Evolutionary conservation across 1,140 invertebrate genomes (phyloP), one percentile per base, ranked within the genome.

Genomic region (Rhizoglyphus robini): DNA sequence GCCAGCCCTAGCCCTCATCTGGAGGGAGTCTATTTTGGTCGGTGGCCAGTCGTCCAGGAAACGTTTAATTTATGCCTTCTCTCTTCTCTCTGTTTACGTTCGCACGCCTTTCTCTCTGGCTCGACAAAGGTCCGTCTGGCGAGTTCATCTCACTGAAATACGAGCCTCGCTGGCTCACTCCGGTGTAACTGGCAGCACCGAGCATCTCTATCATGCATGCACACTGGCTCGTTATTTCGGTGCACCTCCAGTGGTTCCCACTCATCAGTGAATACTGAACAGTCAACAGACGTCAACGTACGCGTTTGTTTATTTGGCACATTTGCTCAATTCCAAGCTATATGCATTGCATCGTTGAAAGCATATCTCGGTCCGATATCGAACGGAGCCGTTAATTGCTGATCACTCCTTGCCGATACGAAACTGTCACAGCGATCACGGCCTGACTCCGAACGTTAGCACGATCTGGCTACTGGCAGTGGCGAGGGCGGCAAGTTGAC

Each of bases 251-350:
- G n/a, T n/a, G n/a, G n/a, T n/a, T n/a, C n/a, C n/a, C n/a, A n/a
- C n/a, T n/a, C n/a, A n/a, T n/a, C n/a, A n/a, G n/a, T n/a, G n/a
- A n/a, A n/a, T n/a, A n/a, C n/a, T n/a, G n/a, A n/a, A n/a, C n/a
- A n/a, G n/a, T n/a, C n/a, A n/a, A n/a, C n/a, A n/a, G 51, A 54
- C 51, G 51, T 54, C 51, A 54, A 54, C 51, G 51, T 54, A 8
- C 51, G 51, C 51, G 5, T 8, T 8, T 54, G 51, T 54, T 54
- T 54, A 54, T 32, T 25, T 5, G 8, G 23, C 31, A 54, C 8
- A 5, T 27, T 25, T 54, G 51, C 51, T 20, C 51, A 32, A 54
- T 54, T 54, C 41, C 41, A 46, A n/a, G n/a, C n/a, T n/a, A n/a
- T n/a, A n/a, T 8, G 36, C 36, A 41, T 41, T 41, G 36, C 36